Evolutionary conservation across 2,888 invertebrate species (phyloP).

Genomic region (Dicyrtoma fusca): DNA sequence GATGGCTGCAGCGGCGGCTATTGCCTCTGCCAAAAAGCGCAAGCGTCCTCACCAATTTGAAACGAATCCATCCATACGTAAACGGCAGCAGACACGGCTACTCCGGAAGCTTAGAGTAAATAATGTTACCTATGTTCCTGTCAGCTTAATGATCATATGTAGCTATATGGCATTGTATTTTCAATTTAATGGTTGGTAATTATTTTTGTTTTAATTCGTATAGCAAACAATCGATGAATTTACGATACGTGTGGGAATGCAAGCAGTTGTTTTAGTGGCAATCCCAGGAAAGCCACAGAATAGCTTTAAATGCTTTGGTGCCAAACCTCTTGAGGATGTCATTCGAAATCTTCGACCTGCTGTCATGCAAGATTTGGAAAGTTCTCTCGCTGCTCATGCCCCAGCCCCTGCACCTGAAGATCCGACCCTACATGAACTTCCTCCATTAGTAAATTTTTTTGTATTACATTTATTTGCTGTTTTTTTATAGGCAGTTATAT

Average conservation of each 20-base stretch:
- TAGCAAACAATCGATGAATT: slow-evolving; percentile 96
- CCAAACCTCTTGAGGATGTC: slow-evolving; percentile 95
- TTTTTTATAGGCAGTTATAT: neutral
- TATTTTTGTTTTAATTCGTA: slow-evolving; percentile 49
- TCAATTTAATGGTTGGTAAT: no score
- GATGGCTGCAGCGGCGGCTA: slow-evolving; percentile 95
- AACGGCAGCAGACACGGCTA: slow-evolving; percentile 91
- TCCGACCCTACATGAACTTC: slow-evolving; percentile 91
- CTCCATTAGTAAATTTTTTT: slow-evolving; percentile 72
- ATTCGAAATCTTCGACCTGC: slow-evolving; percentile 81
- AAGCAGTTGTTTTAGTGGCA: slow-evolving; percentile 92
- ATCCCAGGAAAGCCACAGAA: slow-evolving; percentile 96
- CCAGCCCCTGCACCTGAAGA: slow-evolving; percentile 85
- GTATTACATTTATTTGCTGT: neutral
- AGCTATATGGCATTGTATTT: neutral
- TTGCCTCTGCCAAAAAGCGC: slow-evolving; percentile 91
- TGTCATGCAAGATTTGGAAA: slow-evolving; percentile 94
- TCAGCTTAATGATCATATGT: slow-evolving; percentile 6
- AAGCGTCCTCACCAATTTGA: slow-evolving; percentile 95
- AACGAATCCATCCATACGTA: slow-evolving; percentile 94
- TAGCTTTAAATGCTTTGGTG: slow-evolving; percentile 94
- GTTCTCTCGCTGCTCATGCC: slow-evolving; percentile 88
- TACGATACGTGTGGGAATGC: slow-evolving; percentile 94
- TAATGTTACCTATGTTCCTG: neutral
- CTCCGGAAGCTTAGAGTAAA: slow-evolving; percentile 78